These are phyloP conservation scores for Otus scops DNA, from an alignment of 2,797 vertebrate species.

Conservation along the genomic window DNA sequence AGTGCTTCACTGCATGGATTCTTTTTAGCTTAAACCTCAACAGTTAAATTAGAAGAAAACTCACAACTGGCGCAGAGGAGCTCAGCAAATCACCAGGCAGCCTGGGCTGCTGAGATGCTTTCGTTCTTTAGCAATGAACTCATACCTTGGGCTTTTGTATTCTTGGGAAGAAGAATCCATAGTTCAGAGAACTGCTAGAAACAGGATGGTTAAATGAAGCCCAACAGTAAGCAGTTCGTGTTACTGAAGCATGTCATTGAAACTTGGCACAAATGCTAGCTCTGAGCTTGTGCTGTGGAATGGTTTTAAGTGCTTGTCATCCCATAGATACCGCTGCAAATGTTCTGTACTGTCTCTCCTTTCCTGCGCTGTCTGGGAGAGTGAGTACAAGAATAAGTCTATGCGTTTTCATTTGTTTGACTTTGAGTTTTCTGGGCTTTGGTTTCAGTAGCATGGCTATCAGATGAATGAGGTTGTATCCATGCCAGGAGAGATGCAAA, in stretches of 20 bases:
- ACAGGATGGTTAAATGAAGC: conserved; percentile 36
- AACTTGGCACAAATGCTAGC: background rate
- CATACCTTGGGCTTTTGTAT: conserved; percentile 60
- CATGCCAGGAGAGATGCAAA: conserved; percentile 21
- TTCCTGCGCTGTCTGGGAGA: conserved; percentile 62
- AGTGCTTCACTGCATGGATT: background rate
- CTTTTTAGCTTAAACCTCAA: background rate
- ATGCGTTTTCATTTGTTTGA: conserved; percentile 20
- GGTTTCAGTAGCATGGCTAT: conserved; percentile 53
- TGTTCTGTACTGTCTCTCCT: conserved; percentile 48
- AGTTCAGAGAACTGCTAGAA: conserved; percentile 47
- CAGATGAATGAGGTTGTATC: conserved; percentile 52
- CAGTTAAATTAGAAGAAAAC: conserved; percentile 35
- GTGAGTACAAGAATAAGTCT: conserved; percentile 44
- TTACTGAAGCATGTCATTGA: conserved; percentile 43
- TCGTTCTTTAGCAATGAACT: conserved; percentile 64
- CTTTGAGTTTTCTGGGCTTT: conserved; percentile 41
- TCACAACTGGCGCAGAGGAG: conserved; percentile 2
- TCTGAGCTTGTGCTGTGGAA: conserved; percentile 25
- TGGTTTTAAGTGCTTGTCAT: conserved; percentile 40
- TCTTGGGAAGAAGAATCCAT: conserved; percentile 33
- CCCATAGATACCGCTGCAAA: conserved; percentile 38
- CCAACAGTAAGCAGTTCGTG: conserved; percentile 39
- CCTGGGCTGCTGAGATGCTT: conserved; percentile 38
- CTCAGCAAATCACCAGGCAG: conserved; percentile 47